These are phyloP conservation scores for Micromesistius poutassou DNA, from an alignment of 2,797 vertebrate species.

Conservation along the genomic window DNA sequence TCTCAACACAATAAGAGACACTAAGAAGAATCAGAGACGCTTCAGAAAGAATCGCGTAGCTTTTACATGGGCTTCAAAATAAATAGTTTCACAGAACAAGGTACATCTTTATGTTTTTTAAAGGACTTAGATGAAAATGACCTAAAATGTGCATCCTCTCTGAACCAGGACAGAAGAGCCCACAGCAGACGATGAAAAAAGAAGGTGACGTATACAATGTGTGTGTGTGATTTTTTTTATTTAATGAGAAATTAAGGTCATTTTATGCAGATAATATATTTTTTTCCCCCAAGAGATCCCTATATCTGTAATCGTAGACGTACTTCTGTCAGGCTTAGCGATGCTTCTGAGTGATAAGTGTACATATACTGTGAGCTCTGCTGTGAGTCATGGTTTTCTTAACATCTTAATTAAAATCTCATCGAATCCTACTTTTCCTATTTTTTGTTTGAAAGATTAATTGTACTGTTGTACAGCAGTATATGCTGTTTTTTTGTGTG, in stretches of 20 bases:
- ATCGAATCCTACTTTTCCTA: neutral
- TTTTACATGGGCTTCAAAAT: neutral
- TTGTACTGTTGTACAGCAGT: neutral
- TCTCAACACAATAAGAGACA: neutral
- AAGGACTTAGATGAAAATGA: constrained; percentile 22
- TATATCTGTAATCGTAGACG: neutral
- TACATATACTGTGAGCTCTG: no score
- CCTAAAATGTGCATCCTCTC: constrained; percentile 54
- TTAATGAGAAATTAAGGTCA: neutral
- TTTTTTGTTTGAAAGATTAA: neutral
- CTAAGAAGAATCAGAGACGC: neutral
- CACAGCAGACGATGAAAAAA: constrained; percentile 87
- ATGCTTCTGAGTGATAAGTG: neutral
- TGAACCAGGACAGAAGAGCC: constrained; percentile 85
- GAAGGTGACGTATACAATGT: constrained; percentile 67
- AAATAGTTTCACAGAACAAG: neutral
- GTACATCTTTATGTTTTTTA: neutral
- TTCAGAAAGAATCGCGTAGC: no score
- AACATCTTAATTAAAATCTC: neutral
- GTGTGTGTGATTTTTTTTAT: neutral
- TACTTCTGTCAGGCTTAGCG: neutral
- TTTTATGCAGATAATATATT: neutral
- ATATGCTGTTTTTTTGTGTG: neutral
- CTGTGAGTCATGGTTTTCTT: neutral
- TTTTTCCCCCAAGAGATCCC: neutral